A percentile compares a stretch with the other conserved stretches of the same genome.
phyloP scores from a whole-genome alignment of 2,888 invertebrate species.

The Falcaria lacertinaria region DNA sequence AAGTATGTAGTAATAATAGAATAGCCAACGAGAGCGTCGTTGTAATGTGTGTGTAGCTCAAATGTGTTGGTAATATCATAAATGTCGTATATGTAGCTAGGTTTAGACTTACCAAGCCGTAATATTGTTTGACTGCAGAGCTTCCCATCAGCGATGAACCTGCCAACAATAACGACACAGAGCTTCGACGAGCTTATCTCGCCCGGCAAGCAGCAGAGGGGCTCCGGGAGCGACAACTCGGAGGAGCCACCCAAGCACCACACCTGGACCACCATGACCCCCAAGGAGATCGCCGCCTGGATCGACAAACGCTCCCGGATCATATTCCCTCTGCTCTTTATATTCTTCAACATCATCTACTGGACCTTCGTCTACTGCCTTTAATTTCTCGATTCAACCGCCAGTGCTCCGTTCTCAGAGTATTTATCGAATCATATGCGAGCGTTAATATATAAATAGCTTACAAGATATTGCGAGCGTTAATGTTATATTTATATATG shows the following conservation, averaged over 20 bases:
- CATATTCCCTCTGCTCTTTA: constrained; percentile 87
- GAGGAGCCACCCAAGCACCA: constrained; percentile 64
- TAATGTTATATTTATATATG: no score
- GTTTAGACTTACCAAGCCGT: no score
- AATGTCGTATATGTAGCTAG: no score
- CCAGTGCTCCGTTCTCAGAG: no score
- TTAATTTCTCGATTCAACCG: constrained; percentile 21
- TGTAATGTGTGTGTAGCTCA: no score
- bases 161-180: constrained; percentile 85
- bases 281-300: constrained; percentile 93
- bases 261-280: constrained; percentile 90
- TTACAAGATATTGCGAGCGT: no score
- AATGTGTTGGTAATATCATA: no score
- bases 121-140: constrained; percentile 64
- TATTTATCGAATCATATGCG: no score
- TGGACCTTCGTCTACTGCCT: constrained; percentile 87
- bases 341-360: constrained; percentile 88
- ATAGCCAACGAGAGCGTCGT: no score
- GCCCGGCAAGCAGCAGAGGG: constrained; percentile 31
- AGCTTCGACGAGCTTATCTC: constrained; percentile 79
- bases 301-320: constrained; percentile 89
- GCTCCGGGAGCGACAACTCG: constrained; percentile 56
- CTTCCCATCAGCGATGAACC: constrained; percentile 81
- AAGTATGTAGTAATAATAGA: no score
- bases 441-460: no score